Evolutionary conservation across 2,113 vertebrate species (phyloP), one percentile per base, ranked within the genome.

Genomic region (Prinia subflava): DNA sequence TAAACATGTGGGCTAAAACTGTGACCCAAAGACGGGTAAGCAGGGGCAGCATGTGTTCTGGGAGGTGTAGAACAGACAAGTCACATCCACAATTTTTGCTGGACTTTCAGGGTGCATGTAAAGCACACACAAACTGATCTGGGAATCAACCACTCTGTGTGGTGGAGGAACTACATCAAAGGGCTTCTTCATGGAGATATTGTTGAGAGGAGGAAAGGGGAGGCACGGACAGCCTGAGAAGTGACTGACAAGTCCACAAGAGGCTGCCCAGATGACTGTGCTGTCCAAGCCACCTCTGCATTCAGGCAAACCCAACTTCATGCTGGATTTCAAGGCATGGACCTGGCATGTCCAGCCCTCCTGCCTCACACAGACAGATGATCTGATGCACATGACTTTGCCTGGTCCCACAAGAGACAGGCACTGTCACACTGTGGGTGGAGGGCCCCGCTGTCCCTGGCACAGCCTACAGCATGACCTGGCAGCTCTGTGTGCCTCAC

Each of bases 381-480:
- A 52, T 56, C 68, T 28, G 33, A 57, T 47, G 47, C 57, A 44
- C 22, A 21, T 39, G 59, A 35, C 46, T 68, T 33, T 24, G 31
- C 12, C 42, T 44, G 24, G 11, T 53, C 42, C 59, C 2, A 0
- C 5, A 14, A 78, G 53, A 78, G 53, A 59, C 37, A 31, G 52
- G 33, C 30, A 42, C 37, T 2, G 0, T 17, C 52, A 52, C 23
- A 39, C 0, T 35, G 74, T 16, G 21, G 42, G 49, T 31, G 28
- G 15, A 17, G 27, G 42, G 56, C 15, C 27, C 39, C 0, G 0
- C 0, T 64, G 64, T 27, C 31, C 6, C 37, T 31, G 47, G 83
- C 28, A 23, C 7, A 80, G 67, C 20, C 50, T 3, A 2, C 20
- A 15, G 64, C n/a, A 3, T 22, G n/a, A 47, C 13, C 42, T 6